Conservation (phyloP, 2,797 vertebrate species). For the Philypnodon macrostomus region DNA sequence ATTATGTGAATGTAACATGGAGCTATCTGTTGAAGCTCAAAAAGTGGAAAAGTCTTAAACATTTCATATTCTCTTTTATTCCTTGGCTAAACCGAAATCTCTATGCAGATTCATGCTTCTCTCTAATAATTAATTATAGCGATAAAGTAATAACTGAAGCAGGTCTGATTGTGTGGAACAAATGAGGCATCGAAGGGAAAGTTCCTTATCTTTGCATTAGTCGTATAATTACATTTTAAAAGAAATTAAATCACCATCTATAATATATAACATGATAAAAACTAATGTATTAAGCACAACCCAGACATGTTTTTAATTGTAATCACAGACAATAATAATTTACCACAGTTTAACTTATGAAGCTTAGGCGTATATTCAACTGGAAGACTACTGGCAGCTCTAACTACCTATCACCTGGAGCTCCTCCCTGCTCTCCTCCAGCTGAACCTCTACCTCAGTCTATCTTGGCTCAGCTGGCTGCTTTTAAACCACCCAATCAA, state of each 20-base stretch:
- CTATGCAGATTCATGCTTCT: not conserved
- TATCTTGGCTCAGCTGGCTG: too few relatives aligned
- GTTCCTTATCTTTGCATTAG: slow-evolving; percentile 9
- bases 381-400: too few relatives aligned
- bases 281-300: too few relatives aligned
- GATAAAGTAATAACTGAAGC: slow-evolving; percentile 9
- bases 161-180: slow-evolving; percentile 10
- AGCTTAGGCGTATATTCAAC: too few relatives aligned
- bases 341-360: too few relatives aligned
- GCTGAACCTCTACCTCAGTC: too few relatives aligned
- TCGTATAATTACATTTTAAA: slow-evolving; percentile 3
- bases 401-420: too few relatives aligned
- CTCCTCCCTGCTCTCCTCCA: too few relatives aligned
- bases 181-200: not conserved
- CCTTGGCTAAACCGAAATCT: not conserved
- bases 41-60: not conserved
- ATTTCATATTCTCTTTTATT: not conserved
- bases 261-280: not conserved
- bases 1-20: not conserved
- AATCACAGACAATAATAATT: too few relatives aligned
- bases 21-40: not conserved
- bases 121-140: slow-evolving; percentile 2
- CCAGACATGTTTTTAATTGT: not conserved
- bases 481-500: too few relatives aligned
- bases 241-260: not conserved